Base-by-base conservation (phyloP, 2,113 vertebrate genomes). In the Oreocharis arfaki region DNA sequence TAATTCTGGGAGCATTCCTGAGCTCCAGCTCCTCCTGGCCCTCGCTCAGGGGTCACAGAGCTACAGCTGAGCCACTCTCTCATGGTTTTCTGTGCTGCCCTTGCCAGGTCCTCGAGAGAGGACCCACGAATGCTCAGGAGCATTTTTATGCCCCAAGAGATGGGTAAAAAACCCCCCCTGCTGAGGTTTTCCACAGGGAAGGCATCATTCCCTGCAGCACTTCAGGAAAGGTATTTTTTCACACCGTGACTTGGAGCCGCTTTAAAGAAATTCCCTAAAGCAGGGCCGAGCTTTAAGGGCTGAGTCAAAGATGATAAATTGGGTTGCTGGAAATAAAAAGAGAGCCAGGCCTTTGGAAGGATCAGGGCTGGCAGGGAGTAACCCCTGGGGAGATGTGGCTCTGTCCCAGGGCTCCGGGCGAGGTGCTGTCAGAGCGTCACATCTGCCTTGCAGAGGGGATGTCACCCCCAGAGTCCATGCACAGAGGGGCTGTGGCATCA, bases 341-440 rank as follows among this genome's bases (percentile, higher is more conserved):
- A 30, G 53, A 86, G n/a, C 0, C 0, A 80, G 50, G 44, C 18
- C 28, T 93, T 90, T 35, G 46, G 76, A 63, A 80, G 27, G 22
- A 67, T 6, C 33, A 14, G 37, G 57, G 59, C 41, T 37, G 46
- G 30, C 77, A 53, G 32, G 59, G 26, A 79, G 7, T 6, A 68
- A 60, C 2, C 12, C 33, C 14, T 1, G 1, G 10, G 30, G 35
- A 68, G 44, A 56, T 0, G 6, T 2, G 2, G 67, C 52, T 91
- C 56, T 91, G 56, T 24, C 37, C 68, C 47, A 64, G 52, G 64
- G 26, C 21, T 64, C 39, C 2, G 10, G 68, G n/a, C 63, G 53
- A 28, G 68, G 21, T 1, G 42, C 37, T 2, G 6, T 32, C 61
- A 68, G 56, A 60, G 16, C 2, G 0, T 8, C 3, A 3, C 3